Base-by-base conservation (phyloP, 2,888 invertebrate species). In the Rambutsinella grinnellia region DNA sequence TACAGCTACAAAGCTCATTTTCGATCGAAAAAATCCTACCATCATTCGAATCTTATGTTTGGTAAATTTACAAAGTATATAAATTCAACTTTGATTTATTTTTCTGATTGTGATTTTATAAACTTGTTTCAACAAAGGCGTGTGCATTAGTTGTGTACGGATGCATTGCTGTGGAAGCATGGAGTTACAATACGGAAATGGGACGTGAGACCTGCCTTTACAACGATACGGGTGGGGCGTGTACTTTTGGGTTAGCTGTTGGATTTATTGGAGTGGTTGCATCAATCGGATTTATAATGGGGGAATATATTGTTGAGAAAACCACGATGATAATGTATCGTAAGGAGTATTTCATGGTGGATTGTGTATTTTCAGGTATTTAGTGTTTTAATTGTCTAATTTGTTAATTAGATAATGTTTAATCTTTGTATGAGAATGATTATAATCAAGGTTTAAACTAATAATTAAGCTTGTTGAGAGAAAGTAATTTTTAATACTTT, bases 101-200 rank as follows among this genome's bases (percentile, higher is more conserved):
- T n/a, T n/a, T n/a, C n/a, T n/a, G n/a, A n/a, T n/a, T n/a, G n/a
- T n/a, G n/a, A n/a, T n/a, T n/a, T n/a, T n/a, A n/a, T n/a, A n/a
- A n/a, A n/a, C n/a, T n/a, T n/a, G n/a, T n/a, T n/a, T n/a, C n/a
- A n/a, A n/a, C n/a, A n/a, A n/a, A 79, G 79, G 21, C 67, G 24
- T 79, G 67, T 60, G 71, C 71, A 1, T 47, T 79, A 2, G 71
- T 79, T 19, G 79, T 79, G 10, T 79, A 79, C 47, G 79, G 79
- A 23, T 72, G 71, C 26, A 79, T 79, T 51, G 60, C 71, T 23
- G 71, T 79, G 19, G 79, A 79, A 36, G 79, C 76, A 8, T 79
- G 79, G 79, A 57, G 46, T 3, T 72, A 44, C 13, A 68, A 75
- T 15, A 75, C 62, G 3, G 28, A 19, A 10, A 63, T 57, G 54